These are phyloP conservation scores for Borostomias antarcticus DNA, from an alignment of 2,797 vertebrate genomes.

Conservation along the genomic window DNA sequence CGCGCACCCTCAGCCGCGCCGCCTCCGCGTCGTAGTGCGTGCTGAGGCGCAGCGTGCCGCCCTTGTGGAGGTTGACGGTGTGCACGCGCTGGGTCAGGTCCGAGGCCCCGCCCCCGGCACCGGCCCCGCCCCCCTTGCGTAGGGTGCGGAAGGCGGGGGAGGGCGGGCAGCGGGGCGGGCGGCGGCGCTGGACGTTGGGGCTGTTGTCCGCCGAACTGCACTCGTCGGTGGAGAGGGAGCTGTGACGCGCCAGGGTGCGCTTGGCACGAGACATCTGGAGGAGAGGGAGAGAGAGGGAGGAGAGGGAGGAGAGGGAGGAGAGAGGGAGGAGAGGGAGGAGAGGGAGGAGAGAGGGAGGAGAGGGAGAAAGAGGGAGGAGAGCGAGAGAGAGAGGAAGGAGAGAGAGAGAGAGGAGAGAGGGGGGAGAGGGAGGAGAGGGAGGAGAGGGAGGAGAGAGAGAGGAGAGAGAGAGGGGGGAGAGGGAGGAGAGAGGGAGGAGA, in stretches of 20 bases:
- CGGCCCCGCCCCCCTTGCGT: constrained; percentile 31
- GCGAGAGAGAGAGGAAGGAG: too few relatives aligned
- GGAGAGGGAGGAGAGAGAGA: too few relatives aligned
- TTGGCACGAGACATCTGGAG: constrained; percentile 84
- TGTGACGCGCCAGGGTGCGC: constrained; percentile 88
- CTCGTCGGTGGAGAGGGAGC: constrained; percentile 93
- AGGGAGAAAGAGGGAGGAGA: too few relatives aligned
- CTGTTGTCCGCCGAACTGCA: constrained; percentile 93
- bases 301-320: not conserved
- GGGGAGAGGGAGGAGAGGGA: too few relatives aligned
- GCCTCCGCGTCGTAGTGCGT: constrained; percentile 88
- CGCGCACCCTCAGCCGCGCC: constrained; percentile 83
- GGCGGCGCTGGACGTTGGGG: constrained; percentile 85
- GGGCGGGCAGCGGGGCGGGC: constrained; percentile 74
- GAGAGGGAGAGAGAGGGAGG: not conserved
- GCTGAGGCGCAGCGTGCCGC: constrained; percentile 86
- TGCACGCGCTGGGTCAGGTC: constrained; percentile 74
- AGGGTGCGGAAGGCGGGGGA: constrained; percentile 61
- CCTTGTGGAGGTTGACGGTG: constrained; percentile 82
- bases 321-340: not conserved
- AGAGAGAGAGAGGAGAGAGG: too few relatives aligned
- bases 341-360: not conserved
- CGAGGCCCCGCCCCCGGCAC: constrained; percentile 39
- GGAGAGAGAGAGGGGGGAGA: too few relatives aligned
- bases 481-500: too few relatives aligned